Conservation (phyloP, 1,140 invertebrate species). For the Choristoneura fumiferana region DNA sequence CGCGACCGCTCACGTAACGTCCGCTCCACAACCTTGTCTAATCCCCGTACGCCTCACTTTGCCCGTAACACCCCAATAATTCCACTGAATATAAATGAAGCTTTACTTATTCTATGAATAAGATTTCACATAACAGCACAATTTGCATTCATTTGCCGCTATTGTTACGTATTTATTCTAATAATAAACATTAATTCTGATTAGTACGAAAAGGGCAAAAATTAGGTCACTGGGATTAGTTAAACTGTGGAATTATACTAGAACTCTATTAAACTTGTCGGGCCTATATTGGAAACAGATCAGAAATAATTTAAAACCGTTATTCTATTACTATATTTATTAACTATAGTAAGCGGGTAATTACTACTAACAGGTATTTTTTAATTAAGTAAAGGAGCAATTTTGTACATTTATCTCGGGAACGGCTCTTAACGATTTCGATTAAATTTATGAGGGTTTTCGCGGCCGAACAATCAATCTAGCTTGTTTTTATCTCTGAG, state of each 20-base stretch:
- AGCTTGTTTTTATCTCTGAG: no score
- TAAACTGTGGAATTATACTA: no score
- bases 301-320: no score
- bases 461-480: no score
- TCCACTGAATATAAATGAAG: constrained; percentile 57
- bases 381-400: no score
- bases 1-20: constrained; percentile 19
- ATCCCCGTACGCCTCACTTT: constrained; percentile 41
- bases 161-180: constrained; percentile 36
- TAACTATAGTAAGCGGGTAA: no score
- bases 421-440: no score
- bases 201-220: not conserved
- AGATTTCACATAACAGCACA: constrained; percentile 49
- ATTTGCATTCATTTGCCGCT: constrained; percentile 48
- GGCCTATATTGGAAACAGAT: not conserved
- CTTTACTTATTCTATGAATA: constrained; percentile 56
- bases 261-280: constrained; percentile 12
- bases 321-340: no score
- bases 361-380: no score
- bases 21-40: constrained; percentile 30
- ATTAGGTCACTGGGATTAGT: not conserved
- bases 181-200: constrained; percentile 15
- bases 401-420: no score
- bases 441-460: no score
- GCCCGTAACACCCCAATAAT: constrained; percentile 45